These are phyloP conservation scores for Pissodes strobi DNA, from an alignment of 1,140 invertebrate species.

Conservation along the genomic window DNA sequence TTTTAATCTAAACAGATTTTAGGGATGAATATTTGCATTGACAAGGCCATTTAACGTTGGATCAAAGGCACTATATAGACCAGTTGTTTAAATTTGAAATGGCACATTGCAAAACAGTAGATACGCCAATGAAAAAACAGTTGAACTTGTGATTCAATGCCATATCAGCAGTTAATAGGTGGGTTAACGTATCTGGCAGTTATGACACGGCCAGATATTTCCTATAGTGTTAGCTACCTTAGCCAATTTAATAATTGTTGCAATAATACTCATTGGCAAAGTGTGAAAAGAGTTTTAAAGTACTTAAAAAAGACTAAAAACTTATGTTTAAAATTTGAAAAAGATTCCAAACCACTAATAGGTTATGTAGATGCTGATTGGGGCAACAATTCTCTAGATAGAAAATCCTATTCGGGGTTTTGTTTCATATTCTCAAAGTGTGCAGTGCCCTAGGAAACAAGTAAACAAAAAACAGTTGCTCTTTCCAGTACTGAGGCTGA, in stretches of 20 bases:
- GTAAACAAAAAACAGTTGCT: slow-evolving; percentile 40
- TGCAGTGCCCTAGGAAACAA: slow-evolving; percentile 43
- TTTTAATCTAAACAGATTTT: no score
- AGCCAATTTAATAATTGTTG: slow-evolving; percentile 53
- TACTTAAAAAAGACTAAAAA: slow-evolving; percentile 43
- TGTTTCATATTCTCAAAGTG: slow-evolving; percentile 38
- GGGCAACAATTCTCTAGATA: no score
- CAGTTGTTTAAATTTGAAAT: no score
- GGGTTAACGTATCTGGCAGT: slow-evolving; percentile 56
- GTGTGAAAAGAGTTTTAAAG: no score
- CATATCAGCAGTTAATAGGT: slow-evolving; percentile 56
- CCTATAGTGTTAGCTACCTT: slow-evolving; percentile 53
- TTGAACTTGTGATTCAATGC: no score
- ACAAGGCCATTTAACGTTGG: no score
- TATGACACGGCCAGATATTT: slow-evolving; percentile 57
- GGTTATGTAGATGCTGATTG: no score
- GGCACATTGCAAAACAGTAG: no score
- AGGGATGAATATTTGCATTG: no score
- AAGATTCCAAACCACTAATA: not conserved
- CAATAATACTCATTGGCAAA: slow-evolving; percentile 48
- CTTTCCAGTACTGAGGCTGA: slow-evolving; percentile 48
- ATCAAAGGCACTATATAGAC: no score
- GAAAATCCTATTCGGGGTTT: slow-evolving; percentile 45
- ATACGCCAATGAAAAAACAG: no score
- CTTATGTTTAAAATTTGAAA: not conserved